Percentiles rank a stretch among this genome's conserved stretches.
These are phyloP conservation scores for Cepaea nemoralis DNA, from an alignment of 1,140 invertebrate species.

Conservation along the genomic window DNA sequence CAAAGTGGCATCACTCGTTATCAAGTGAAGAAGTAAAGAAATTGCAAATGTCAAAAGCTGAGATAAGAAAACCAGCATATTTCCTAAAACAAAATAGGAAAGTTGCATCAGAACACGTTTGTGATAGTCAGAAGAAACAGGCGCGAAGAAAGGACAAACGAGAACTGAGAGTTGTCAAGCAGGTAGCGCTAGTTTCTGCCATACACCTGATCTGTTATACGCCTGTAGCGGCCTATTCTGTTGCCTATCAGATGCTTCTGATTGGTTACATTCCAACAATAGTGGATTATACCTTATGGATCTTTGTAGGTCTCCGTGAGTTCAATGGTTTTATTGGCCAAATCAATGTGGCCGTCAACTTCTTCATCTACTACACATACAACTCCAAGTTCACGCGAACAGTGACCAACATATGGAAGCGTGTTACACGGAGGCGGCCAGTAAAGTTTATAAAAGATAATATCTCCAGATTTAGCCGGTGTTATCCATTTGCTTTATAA, in stretches of 20 bases:
- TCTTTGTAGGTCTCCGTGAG: background rate
- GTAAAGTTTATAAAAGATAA: too few relatives aligned
- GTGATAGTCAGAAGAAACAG: background rate
- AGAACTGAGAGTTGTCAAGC: background rate
- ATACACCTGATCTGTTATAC: background rate
- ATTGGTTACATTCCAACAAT: background rate
- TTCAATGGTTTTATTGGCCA: background rate
- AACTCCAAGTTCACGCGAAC: background rate
- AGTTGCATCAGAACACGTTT: background rate
- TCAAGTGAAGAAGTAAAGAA: background rate
- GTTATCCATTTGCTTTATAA: too few relatives aligned
- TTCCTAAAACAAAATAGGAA: background rate
- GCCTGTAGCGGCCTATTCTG: background rate
- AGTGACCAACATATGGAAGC: too few relatives aligned
- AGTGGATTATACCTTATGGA: background rate
- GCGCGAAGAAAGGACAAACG: too few relatives aligned
- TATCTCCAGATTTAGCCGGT: too few relatives aligned
- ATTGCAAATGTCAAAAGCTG: background rate
- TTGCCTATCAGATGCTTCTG: background rate
- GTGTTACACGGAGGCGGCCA: too few relatives aligned
- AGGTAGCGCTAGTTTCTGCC: background rate
- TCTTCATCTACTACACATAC: background rate
- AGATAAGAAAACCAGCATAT: background rate
- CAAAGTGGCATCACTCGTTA: background rate
- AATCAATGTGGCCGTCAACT: background rate